Evolutionary conservation across 2,797 vertebrate species (phyloP).

Genomic region (Myiotriccus ornatus): DNA sequence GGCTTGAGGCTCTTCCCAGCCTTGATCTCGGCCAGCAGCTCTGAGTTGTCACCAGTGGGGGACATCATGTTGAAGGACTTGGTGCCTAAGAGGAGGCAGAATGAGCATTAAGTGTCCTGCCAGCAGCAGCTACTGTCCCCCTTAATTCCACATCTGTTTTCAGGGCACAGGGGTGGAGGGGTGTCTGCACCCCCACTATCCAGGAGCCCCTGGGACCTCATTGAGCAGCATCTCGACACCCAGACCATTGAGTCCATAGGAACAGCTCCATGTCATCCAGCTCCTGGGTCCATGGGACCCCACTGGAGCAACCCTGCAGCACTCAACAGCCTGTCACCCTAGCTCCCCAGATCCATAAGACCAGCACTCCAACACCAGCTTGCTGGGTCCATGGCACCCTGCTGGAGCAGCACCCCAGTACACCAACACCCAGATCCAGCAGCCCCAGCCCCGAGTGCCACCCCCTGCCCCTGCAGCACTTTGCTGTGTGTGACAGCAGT

Average conservation of each 20-base stretch:
- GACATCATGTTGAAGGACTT: slow-evolving; percentile 99
- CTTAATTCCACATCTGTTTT: accelerated
- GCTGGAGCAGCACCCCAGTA: neutral
- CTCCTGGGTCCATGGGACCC: neutral
- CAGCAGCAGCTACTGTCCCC: no score
- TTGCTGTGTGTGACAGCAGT: neutral
- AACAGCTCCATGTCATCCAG: neutral
- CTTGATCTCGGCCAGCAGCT: slow-evolving; percentile 98
- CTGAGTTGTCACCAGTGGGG: slow-evolving; percentile 94
- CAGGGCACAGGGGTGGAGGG: accelerated
- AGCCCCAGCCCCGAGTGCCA: neutral
- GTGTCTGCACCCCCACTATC: accelerated
- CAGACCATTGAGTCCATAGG: accelerated
- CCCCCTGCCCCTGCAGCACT: accelerated
- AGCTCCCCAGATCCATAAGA: neutral
- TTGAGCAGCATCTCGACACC: neutral
- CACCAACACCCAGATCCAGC: neutral
- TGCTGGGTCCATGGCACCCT: neutral
- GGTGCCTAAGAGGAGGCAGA: slow-evolving; percentile 78
- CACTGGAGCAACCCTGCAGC: neutral
- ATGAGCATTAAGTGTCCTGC: neutral
- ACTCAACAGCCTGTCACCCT: neutral
- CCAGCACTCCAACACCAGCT: neutral
- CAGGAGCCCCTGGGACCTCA: accelerated
- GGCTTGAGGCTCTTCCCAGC: slow-evolving; percentile 96